Evolutionary conservation across 35 echinoderm and acorn worm genomes (phyloP).

Genomic region (Eucidaris tribuloides): DNA sequence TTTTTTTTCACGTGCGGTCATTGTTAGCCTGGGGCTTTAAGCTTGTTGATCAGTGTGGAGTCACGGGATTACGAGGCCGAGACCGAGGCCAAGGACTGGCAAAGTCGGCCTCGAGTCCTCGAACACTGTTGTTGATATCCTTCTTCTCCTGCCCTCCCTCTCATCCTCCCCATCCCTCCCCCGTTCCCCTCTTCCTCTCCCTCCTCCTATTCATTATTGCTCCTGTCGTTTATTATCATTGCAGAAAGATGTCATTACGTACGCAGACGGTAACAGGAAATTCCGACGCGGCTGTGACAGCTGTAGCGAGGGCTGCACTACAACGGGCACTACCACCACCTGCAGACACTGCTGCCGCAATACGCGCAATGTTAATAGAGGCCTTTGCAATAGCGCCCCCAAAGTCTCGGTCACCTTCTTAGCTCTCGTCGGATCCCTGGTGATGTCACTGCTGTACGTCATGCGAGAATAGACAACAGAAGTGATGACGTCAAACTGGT

Average conservation of each 20-base stretch:
- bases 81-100: no score
- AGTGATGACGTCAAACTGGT: no score
- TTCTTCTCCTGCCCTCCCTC: not conserved
- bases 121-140: not conserved
- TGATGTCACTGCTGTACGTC: no score
- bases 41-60: no score
- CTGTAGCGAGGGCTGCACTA: not conserved
- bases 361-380: no score
- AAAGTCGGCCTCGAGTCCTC: no score
- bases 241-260: conserved; percentile 11
- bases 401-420: not conserved
- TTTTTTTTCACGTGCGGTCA: no score
- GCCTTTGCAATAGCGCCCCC: not conserved
- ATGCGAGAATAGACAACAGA: no score
- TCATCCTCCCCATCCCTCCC: not conserved
- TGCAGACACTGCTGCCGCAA: not conserved
- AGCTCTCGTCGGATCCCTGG: no score
- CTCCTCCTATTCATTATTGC: not conserved
- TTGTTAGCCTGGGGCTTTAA: no score
- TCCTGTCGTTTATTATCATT: not conserved
- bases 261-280: not conserved
- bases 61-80: no score
- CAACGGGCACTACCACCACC: not conserved
- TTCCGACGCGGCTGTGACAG: not conserved
- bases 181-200: not conserved